Evolutionary conservation across 2,888 invertebrate genomes (phyloP), one percentile per base, ranked within the genome.

Genomic region (Eupeodes latifasciatus): DNA sequence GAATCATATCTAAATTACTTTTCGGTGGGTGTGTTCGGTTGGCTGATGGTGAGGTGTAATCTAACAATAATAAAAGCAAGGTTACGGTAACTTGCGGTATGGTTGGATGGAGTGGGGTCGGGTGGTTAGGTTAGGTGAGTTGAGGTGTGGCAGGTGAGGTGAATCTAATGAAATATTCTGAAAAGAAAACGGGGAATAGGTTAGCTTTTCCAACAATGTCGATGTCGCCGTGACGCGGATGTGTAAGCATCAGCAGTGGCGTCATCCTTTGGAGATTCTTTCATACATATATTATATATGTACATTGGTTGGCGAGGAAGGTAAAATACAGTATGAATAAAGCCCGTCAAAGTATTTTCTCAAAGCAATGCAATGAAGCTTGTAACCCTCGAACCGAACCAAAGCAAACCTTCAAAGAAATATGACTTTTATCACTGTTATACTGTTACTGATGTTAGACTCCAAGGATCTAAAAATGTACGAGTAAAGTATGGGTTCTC

Each of bases 1-100:
- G 67, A 78, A 61, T 80, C 67, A 84, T 75, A 75, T 84, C 79
- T 71, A 80, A 85, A 85, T 85, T 85, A 76, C 79, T 80, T 85
- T 85, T 85, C 69, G 76, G 69, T 62, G 67, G 79, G 47, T 59
- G 67, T 27, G 7, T 36, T n/a, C 11, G 1, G 3, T 59, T 34
- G 59, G 40, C 40, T 59, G 47, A 3, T 16, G 61, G 2, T 47
- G 53, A 19, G 49, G 59, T 36, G 74, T 67, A 53, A 74, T 66
- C 66, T 69, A 67, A 74, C 53, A 74, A 83, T 78, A 74, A 79
- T 74, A 61, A 78, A 67, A 61, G 62, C 69, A 55, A 51, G 59
- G 59, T 19, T 34, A 62, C 53, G n/a, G 53, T 40, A 47, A 67
- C 14, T 40, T n/a, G 11, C 16, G 19, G 61, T 36, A 27, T 27